These are phyloP conservation scores for Gobiocypris rarus DNA, from an alignment of 2,113 vertebrate species.

Conservation along the genomic window DNA sequence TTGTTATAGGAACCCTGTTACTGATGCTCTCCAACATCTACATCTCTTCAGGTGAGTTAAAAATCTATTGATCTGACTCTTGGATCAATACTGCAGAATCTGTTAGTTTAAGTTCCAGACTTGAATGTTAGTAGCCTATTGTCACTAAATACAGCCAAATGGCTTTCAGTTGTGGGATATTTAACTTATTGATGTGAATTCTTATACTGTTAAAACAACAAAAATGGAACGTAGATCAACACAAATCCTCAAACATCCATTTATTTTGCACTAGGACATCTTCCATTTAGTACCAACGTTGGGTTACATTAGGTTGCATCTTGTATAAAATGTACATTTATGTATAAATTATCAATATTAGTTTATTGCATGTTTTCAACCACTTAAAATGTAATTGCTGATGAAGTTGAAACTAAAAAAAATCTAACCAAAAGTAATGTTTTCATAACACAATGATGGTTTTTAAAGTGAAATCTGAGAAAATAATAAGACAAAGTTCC, in stretches of 20 bases:
- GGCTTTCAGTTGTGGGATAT: background rate
- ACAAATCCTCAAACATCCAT: background rate
- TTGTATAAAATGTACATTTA: background rate
- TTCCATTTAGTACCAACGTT: background rate
- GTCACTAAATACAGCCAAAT: background rate
- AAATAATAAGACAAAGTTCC: background rate
- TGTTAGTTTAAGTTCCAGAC: background rate
- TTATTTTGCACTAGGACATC: background rate
- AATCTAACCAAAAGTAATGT: background rate
- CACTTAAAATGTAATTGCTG: background rate
- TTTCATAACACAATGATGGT: background rate
- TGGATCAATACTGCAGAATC: background rate
- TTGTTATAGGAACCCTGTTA: constrained; percentile 4
- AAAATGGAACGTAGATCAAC: background rate
- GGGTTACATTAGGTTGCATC: background rate
- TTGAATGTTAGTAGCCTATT: too few relatives aligned
- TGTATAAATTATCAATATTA: background rate
- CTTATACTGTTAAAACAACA: background rate
- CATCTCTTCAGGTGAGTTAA: constrained; percentile 48
- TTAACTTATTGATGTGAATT: background rate
- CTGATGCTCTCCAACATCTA: constrained; percentile 35
- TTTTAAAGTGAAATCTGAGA: background rate
- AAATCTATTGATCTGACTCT: background rate
- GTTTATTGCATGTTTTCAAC: background rate
- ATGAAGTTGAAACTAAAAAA: background rate